Evolutionary conservation across 2,113 vertebrate genomes (phyloP), one percentile per base, ranked within the genome.

Genomic region (Campylomormyrus numenius): DNA sequence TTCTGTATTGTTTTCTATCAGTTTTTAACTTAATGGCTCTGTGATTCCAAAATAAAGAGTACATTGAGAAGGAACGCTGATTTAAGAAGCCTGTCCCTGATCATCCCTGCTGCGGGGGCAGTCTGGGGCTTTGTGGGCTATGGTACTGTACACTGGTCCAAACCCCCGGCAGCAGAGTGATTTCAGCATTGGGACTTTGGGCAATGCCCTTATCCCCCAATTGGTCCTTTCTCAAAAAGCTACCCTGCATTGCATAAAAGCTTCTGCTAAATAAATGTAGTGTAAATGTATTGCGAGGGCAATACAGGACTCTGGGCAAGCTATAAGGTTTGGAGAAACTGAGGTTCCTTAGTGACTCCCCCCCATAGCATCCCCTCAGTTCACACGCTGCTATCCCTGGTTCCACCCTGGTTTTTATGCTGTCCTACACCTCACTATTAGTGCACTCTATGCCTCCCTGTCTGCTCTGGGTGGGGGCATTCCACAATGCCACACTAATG

Each of bases 391-490:
- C 74, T 77, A 17, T 13, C 74, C 35, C 15, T 45, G 8, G 48
- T 48, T 11, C 48, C 24, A 46, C 85, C 7, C 19, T 74, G 10
- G 4, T 17, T 10, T 85, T 10, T 8, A 17, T 49, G 83, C 42
- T 49, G 15, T 49, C 46, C 13, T 10, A 10, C 42, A 92, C 89
- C 91, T 77, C 89, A 35, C 87, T 86, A 91, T 93, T 90, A 93
- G 31, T 85, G 31, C 45, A 53, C 88, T 90, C 45, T 31, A 21
- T 89, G 80, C 83, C 89, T 91, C 74, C 87, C 85, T 50, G 92
- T 92, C 90, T 93, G 53, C 89, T 42, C 39, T 42, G 39, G 39
- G 39, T 42, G 39, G 3, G 6, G 17, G 10, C 35, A 53, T 58
- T 24, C 45, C 24, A n/a, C n/a, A 24, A 46, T 85, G 49, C 90